phyloP scores from a whole-genome alignment of 1,140 invertebrate genomes.

The Cydia strobilella region DNA sequence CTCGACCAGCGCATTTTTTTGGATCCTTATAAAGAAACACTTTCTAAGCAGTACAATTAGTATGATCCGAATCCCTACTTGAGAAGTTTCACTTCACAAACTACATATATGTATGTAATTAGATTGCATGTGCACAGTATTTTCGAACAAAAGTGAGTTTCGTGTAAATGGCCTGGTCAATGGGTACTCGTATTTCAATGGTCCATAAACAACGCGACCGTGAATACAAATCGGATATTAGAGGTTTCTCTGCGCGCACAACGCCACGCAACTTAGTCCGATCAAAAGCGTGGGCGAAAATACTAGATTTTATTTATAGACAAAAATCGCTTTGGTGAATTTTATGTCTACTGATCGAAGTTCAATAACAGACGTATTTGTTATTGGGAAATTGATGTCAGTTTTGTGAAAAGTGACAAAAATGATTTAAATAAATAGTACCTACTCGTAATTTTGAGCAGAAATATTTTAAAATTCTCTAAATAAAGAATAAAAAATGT shows the following conservation, averaged over 20 bases:
- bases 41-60: no score
- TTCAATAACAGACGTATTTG: not conserved
- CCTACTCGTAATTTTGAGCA: no score
- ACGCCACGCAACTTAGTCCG: conserved; percentile 44
- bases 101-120: not conserved
- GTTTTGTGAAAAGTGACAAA: no score
- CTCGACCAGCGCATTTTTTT: no score
- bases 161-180: conserved; percentile 69
- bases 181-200: conserved; percentile 69
- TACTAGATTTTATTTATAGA: not conserved
- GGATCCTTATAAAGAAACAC: no score
- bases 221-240: conserved; percentile 78
- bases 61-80: no score
- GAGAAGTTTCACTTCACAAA: no score
- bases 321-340: not conserved
- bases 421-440: no score
- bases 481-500: no score
- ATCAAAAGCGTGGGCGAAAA: not conserved
- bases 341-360: not conserved
- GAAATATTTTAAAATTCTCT: no score
- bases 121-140: conserved; percentile 39
- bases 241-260: conserved; percentile 55
- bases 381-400: no score
- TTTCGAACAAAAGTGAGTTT: conserved; percentile 64
- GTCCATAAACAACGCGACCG: conserved; percentile 72